A percentile compares a stretch with the other conserved stretches of the same genome.
Conservation (phyloP, 1,140 invertebrate genomes). For the Tribolium castaneum region DNA sequence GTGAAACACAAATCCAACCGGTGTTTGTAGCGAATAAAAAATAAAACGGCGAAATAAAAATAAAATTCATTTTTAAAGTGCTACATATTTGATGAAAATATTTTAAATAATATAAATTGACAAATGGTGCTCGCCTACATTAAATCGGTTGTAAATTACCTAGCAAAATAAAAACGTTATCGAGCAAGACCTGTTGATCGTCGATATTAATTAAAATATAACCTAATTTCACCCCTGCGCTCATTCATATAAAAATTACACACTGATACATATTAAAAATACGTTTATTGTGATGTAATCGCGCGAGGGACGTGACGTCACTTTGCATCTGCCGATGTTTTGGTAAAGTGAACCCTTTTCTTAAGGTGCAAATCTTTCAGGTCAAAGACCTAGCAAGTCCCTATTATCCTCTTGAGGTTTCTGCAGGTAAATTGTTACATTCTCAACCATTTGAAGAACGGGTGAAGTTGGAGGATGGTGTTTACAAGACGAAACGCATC, state of each 20-base stretch:
- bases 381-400: slow-evolving; percentile 38
- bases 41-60: background rate
- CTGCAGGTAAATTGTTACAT: slow-evolving; percentile 32
- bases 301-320: background rate
- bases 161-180: slow-evolving; percentile 43
- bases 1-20: background rate
- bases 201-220: slow-evolving; percentile 50
- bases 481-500: slow-evolving; percentile 42
- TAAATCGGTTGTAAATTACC: slow-evolving; percentile 28
- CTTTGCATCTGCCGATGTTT: slow-evolving; percentile 10
- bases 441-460: slow-evolving; percentile 28
- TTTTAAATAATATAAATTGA: slow-evolving; percentile 31
- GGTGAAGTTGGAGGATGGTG: slow-evolving; percentile 24
- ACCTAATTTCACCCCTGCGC: slow-evolving; percentile 45
- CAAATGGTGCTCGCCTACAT: slow-evolving; percentile 27
- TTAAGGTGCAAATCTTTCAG: slow-evolving; percentile 42
- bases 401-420: slow-evolving; percentile 20
- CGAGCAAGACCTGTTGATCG: slow-evolving; percentile 47
- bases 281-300: background rate
- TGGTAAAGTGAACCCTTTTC: slow-evolving; percentile 17
- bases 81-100: slow-evolving; percentile 28
- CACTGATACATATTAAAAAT: slow-evolving; percentile 44
- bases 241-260: slow-evolving; percentile 48
- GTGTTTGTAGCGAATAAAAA: background rate
- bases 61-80: slow-evolving; percentile 22